Percentiles rank a stretch among this genome's conserved stretches.
phyloP scores from a whole-genome alignment of 2,113 vertebrate genomes.

The Siphamia tubifer region DNA sequence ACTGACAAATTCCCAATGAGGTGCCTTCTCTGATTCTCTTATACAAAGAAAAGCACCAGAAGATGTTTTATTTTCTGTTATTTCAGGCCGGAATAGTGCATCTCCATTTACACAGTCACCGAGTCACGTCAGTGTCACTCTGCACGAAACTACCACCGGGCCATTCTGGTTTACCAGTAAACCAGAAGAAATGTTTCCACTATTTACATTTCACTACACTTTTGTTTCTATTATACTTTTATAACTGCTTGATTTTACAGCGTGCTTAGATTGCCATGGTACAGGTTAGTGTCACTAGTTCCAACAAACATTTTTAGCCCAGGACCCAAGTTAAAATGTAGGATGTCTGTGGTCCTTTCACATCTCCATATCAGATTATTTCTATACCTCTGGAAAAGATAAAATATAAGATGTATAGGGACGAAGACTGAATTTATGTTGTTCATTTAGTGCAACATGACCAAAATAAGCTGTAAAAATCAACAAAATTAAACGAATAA shows the following conservation, averaged over 20 bases:
- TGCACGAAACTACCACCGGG: slow-evolving; percentile 14
- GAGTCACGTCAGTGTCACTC: slow-evolving; percentile 1
- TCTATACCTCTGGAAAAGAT: too few species aligned
- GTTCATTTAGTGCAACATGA: too few species aligned
- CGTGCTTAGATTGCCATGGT: background rate
- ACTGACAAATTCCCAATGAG: background rate
- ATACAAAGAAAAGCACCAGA: background rate
- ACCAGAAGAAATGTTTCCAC: too few species aligned
- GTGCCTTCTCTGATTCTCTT: background rate
- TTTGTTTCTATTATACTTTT: background rate
- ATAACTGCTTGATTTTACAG: background rate
- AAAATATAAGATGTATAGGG: too few species aligned
- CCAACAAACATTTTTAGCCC: too few species aligned
- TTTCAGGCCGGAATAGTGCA: slow-evolving; percentile 16
- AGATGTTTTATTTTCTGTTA: background rate
- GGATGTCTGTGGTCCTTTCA: too few species aligned
- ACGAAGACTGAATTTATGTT: too few species aligned
- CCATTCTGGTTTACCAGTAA: slow-evolving; percentile 14
- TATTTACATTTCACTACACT: background rate
- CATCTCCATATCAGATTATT: too few species aligned
- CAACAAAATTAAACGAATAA: too few species aligned
- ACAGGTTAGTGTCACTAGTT: too few species aligned
- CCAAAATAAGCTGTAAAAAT: too few species aligned
- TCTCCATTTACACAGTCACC: slow-evolving; percentile 43
- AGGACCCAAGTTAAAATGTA: too few species aligned